Evolutionary conservation across 2,113 vertebrate species (phyloP), one percentile per base, ranked within the genome.

Genomic region (Leptocoma aspasia): DNA sequence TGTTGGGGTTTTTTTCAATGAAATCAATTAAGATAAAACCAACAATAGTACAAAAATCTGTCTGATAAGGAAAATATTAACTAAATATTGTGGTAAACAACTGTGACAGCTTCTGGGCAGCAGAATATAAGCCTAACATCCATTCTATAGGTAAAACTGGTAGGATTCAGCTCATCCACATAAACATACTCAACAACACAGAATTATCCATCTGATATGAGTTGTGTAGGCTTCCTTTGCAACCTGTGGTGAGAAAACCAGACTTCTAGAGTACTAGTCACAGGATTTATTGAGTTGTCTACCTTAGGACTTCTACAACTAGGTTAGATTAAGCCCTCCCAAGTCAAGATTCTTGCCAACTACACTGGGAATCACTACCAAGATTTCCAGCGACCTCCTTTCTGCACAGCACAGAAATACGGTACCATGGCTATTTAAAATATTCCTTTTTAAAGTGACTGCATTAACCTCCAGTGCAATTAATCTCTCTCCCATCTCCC

Each of bases 401-500:
- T 89, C 64, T 59, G 52, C 68, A 31, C 42, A 88, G 82, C 68
- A 47, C 64, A 78, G 65, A 84, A 84, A 70, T 44, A 79, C 2
- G 0, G 56, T 28, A 80, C 54, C 11, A 15, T 0, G 10, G 63
- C 49, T 86, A 87, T 78, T 89, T 80, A 81, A 93, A 90, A 61
- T 49, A 83, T 33, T 78, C 28, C 49, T 78, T 78, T 94, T 91
- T 69, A 49, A 82, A 92, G 44, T 60, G 79, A 81, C 79, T 86
- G 64, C n/a, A 79, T 84, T 92, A 93, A 88, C 77, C 83, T 94
- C 70, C 89, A 27, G 22, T 23, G 42, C 83, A 93, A 94, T 82
- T 42, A 83, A 93, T 86, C 82, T 84, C 72, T 57, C 76, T 82
- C 76, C 44, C 26, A 39, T 56, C n/a, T 96, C 75, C 77, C 91